Evolutionary conservation across 2,797 vertebrate genomes (phyloP), one percentile per base, ranked within the genome.

Genomic region (Sebastes taczanowskii): DNA sequence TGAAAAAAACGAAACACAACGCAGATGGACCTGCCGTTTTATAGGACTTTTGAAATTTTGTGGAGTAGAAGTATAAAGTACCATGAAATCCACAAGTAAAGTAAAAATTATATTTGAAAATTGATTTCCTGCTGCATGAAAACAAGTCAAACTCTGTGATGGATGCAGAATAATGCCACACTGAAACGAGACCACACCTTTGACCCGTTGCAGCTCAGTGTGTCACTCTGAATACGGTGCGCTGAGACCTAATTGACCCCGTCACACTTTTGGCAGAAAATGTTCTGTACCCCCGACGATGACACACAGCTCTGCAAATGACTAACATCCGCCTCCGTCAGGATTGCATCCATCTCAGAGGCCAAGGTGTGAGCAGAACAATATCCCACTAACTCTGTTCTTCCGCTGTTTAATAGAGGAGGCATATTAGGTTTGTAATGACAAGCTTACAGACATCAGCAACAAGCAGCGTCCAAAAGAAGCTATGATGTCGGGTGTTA

Each of bases 321-420:
- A 86, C 82, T 20, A 10, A 65, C 88, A 87, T 88, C 87, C 86
- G 86, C 82, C 86, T 80, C 78, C 64, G 55, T 64, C 60, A 13
- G 83, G 86, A 89, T 49, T 85, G 80, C 62, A 60, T 86, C 80
- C 87, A 81, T 88, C 84, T 78, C 79, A 86, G 85, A 77, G 84
- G 90, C 82, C 84, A 90, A 81, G 77, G 87, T 92, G 87, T 73
- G 80, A 79, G 65, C 66, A 92, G 91, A 94, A 92, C 93, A 94
- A 94, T 91, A 90, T 92, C 67, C 62, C 62, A 9, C 84, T 93
- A 94, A 95, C 87, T 71, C 49, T 81, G 85, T 71, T 86, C 78
- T 93, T 95, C 94, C 92, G 88, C 89, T 75, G 9, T 70, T 81
- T 90, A 93, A 93, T 89, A 84, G 67, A 70, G 62, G 60, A 78